Conservation (phyloP, 2,797 vertebrate genomes). For the Nasua narica region DNA sequence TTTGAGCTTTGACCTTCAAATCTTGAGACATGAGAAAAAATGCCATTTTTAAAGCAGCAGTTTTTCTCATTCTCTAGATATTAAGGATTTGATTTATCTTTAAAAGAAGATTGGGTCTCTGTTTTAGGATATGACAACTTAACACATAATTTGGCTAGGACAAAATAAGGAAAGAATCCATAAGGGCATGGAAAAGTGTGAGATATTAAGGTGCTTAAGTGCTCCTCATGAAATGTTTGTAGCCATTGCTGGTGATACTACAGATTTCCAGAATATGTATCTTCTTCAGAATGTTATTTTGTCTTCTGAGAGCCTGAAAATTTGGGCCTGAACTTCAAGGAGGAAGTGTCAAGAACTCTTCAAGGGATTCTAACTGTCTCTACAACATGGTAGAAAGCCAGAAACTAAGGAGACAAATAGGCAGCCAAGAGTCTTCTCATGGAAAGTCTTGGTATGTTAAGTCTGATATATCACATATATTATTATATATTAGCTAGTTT, state of each 20-base stretch:
- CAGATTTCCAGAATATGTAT: neutral
- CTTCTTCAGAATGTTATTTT: neutral
- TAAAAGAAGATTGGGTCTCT: neutral
- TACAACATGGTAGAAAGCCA: neutral
- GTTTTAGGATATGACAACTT: neutral
- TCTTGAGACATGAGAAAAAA: neutral
- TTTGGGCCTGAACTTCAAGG: neutral
- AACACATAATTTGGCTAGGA: neutral
- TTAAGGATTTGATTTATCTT: neutral
- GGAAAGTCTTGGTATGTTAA: neutral
- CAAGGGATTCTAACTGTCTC: neutral
- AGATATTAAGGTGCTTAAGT: neutral
- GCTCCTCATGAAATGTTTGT: neutral
- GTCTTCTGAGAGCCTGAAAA: neutral
- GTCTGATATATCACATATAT: neutral
- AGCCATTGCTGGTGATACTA: neutral
- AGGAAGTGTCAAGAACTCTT: neutral
- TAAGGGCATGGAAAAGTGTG: neutral
- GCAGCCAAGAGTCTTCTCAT: neutral
- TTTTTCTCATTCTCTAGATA: conserved; percentile 4
- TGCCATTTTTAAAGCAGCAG: neutral
- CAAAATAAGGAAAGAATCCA: neutral
- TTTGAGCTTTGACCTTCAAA: neutral
- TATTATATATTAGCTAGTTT: neutral
- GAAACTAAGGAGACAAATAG: neutral